These are phyloP conservation scores for Diceros bicornis DNA, from an alignment of 2,797 vertebrate species.

Conservation along the genomic window DNA sequence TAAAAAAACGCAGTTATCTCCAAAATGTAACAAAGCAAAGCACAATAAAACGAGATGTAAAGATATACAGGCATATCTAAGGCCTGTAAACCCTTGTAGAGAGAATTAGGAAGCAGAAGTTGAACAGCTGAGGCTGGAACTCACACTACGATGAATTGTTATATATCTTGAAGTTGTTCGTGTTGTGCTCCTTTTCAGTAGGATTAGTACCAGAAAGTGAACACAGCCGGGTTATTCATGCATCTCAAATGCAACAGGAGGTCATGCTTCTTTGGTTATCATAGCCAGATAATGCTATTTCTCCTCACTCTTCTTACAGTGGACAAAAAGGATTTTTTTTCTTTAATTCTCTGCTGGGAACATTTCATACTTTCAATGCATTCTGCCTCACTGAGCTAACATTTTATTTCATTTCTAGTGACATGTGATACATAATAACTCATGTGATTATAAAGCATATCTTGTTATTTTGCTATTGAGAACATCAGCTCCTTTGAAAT, in stretches of 20 bases:
- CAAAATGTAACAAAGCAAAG: too few relatives aligned
- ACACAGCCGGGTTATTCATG: slow-evolving; percentile 67
- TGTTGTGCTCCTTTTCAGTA: slow-evolving; percentile 58
- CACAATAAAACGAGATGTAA: too few relatives aligned
- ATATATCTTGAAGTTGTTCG: slow-evolving; percentile 43
- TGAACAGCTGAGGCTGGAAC: slow-evolving; percentile 35
- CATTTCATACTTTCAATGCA: slow-evolving; percentile 61
- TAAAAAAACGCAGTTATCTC: too few relatives aligned
- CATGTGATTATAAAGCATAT: slow-evolving; percentile 63
- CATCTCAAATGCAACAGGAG: slow-evolving; percentile 69
- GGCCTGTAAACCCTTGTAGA: neutral
- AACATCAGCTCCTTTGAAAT: slow-evolving; percentile 78
- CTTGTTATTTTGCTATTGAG: slow-evolving; percentile 75
- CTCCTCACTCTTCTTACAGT: slow-evolving; percentile 62
- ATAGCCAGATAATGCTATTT: slow-evolving; percentile 66
- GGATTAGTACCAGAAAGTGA: slow-evolving; percentile 83
- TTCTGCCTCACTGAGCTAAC: slow-evolving; percentile 71
- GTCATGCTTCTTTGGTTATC: slow-evolving; percentile 77
- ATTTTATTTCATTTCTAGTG: slow-evolving; percentile 70
- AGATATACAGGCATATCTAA: too few relatives aligned
- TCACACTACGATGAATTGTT: slow-evolving; percentile 51
- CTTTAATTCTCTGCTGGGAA: slow-evolving; percentile 69
- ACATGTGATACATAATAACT: slow-evolving; percentile 80
- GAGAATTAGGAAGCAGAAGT: slow-evolving; percentile 37
- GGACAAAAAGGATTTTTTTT: slow-evolving; percentile 42